Evolutionary conservation across 2,888 invertebrate genomes (phyloP), one percentile per base, ranked within the genome.

Genomic region (Apoderus coryli): DNA sequence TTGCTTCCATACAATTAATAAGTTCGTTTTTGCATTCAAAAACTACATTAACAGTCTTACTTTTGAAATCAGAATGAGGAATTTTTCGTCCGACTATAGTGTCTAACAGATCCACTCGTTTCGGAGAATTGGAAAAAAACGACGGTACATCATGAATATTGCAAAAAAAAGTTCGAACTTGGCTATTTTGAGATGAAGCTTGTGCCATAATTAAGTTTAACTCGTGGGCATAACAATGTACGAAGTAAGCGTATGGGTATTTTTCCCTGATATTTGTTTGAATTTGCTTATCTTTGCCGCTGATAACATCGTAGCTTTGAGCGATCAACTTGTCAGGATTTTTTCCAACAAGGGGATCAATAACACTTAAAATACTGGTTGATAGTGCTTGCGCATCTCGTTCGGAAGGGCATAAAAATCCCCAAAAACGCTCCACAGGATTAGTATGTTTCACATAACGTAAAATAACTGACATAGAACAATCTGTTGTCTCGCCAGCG

Each of bases 401-500:
- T 3, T 25, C 31, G 24, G 33, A 30, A 2, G 32, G 33, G 22
- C 31, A 27, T 5, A 44, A 33, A 37, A 42, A 41, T 22, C 35
- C 36, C 48, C 46, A 47, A 35, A 51, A 51, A 22, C 40, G 36
- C 35, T 46, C 36, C 3, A 38, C 33, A n/a, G 31, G 33, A 3
- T 43, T 44, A 22, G 36, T 37, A 26, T 35, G 31, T 11, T 33
- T 3, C 27, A 40, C 34, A 33, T 51, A 51, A 23, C 49, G 34
- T n/a, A 48, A 33, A 26, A 50, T 38, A 16, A 49, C 24, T 6
- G 45, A 41, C 33, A 46, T 29, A 33, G 46, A 47, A 22, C 29
- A 37, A 33, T 53, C 50, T 4, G 44, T 44, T 13, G 44, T 46
- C 34, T 51, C 53, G 32, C 51, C 51, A 10, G 43, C 39, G 34